These are phyloP conservation scores for Sericinus montela DNA, from an alignment of 2,888 invertebrate genomes.

Conservation along the genomic window DNA sequence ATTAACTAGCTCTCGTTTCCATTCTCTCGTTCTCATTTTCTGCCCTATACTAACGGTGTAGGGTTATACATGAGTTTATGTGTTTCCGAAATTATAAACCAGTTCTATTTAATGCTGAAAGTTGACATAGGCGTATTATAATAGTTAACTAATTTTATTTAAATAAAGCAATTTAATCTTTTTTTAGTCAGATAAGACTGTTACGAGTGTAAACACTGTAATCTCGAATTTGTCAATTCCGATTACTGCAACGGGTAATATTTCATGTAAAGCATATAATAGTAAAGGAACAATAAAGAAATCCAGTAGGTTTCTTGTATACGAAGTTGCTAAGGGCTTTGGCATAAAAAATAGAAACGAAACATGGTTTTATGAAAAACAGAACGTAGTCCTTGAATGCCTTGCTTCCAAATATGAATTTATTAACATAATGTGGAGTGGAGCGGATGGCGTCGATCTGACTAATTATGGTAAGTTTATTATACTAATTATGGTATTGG, in stretches of 20 bases:
- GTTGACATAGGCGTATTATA: too few relatives aligned
- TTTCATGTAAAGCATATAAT: slow-evolving; percentile 50
- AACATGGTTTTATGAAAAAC: slow-evolving; percentile 46
- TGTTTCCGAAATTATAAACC: too few relatives aligned
- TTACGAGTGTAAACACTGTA: slow-evolving; percentile 33
- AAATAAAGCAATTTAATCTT: too few relatives aligned
- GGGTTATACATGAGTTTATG: too few relatives aligned
- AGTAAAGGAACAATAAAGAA: neutral
- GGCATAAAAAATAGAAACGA: slow-evolving; percentile 40
- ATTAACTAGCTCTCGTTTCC: too few relatives aligned
- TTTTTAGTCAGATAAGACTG: slow-evolving; percentile 31
- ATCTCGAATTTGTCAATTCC: slow-evolving; percentile 37
- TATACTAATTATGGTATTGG: neutral
- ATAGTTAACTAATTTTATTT: too few relatives aligned
- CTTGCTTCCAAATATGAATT: slow-evolving; percentile 55
- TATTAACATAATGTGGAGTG: slow-evolving; percentile 48
- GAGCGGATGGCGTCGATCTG: slow-evolving; percentile 26
- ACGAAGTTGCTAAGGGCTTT: slow-evolving; percentile 55
- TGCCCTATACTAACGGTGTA: too few relatives aligned
- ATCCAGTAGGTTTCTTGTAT: slow-evolving; percentile 38
- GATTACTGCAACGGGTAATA: slow-evolving; percentile 38
- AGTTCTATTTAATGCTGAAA: too few relatives aligned
- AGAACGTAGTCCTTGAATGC: slow-evolving; percentile 43
- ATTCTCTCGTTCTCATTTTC: too few relatives aligned
- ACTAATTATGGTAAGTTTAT: slow-evolving; percentile 32